Evolutionary conservation across 2,888 invertebrate species (phyloP), one percentile per base, ranked within the genome.

Genomic region (Drosophila ezoana): DNA sequence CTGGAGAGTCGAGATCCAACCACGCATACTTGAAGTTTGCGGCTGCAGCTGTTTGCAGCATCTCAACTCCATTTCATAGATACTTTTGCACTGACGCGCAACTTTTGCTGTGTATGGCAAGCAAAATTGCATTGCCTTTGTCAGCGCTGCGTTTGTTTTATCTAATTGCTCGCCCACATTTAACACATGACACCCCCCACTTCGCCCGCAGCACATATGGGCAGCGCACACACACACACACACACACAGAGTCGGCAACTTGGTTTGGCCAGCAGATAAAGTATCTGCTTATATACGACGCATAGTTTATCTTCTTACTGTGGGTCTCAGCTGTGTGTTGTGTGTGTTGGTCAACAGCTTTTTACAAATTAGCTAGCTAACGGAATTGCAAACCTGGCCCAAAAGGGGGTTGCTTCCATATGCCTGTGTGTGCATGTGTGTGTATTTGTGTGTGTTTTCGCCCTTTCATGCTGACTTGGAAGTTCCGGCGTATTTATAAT

Each of bases 401-500:
- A 68, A 43, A 38, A 49, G 61, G 60, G 72, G 68, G 61, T 69
- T 49, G 67, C 18, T 54, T 43, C 6, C n/a, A n/a, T n/a, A n/a
- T n/a, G 23, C 1, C 13, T 43, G 40, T 49, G n/a, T 33, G 13
- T n/a, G 4, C 20, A 28, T 49, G 20, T 43, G 33, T 32, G 32
- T 53, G 51, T 23, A 38, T 49, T 16, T 64, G 51, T 59, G 64
- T 66, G 59, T 54, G 41, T 57, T 75, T 85, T 71, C 76, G 85
- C 86, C 88, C 86, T 75, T 89, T 89, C 86, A 85, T 84, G 89
- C 89, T 87, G 86, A 83, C 85, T 89, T 84, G 83, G 86, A 88
- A 89, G 86, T 89, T 89, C 88, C 85, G 89, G 86, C 81, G 89
- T 87, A 85, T 85, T 89, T 85, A 85, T 85, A 85, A 85, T 85